A percentile compares a stretch with the other conserved stretches of the same genome.
These are phyloP conservation scores for Rhopalosiphum padi DNA, from an alignment of 1,140 invertebrate species.

Conservation along the genomic window DNA sequence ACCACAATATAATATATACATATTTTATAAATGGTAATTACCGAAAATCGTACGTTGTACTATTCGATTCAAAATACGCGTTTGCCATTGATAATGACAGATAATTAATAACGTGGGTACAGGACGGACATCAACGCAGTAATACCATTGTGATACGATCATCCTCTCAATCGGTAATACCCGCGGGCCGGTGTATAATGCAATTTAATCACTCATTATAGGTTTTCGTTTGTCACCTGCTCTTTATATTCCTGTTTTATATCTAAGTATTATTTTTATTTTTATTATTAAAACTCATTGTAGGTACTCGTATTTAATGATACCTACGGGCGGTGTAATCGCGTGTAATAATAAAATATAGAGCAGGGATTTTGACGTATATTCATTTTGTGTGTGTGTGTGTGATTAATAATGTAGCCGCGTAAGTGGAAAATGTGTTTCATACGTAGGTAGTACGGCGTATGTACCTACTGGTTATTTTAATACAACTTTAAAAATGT, in stretches of 20 bases:
- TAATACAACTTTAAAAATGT: too few relatives aligned
- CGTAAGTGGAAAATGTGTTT: neutral
- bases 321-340: neutral
- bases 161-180: neutral
- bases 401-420: neutral
- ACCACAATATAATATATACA: neutral
- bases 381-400: neutral
- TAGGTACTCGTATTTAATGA: neutral
- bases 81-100: neutral
- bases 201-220: neutral
- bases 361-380: neutral
- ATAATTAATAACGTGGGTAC: neutral
- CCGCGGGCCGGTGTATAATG: neutral
- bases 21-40: neutral
- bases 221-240: neutral
- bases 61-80: neutral
- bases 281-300: neutral
- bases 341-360: neutral
- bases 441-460: neutral
- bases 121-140: neutral
- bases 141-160: neutral
- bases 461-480: too few relatives aligned
- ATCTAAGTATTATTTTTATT: neutral
- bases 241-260: neutral
- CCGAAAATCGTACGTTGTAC: neutral